These are phyloP conservation scores for Leuciscus waleckii DNA, from an alignment of 2,797 vertebrate species.

Conservation along the genomic window DNA sequence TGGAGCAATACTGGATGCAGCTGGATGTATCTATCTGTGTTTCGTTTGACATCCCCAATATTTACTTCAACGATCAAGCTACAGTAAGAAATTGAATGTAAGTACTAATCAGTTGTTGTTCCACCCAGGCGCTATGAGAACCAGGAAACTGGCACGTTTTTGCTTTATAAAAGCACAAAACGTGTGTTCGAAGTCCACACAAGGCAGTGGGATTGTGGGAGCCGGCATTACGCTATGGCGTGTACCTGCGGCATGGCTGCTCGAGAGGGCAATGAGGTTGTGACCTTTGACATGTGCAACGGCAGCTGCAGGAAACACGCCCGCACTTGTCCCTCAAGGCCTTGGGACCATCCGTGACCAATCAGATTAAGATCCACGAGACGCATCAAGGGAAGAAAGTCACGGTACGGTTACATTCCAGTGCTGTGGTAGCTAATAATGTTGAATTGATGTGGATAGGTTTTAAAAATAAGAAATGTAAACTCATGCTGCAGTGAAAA, in stretches of 20 bases:
- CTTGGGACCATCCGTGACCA: neutral
- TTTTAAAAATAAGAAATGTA: neutral
- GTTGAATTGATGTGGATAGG: neutral
- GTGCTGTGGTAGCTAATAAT: neutral
- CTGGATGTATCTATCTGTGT: neutral
- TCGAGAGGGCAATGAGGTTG: conserved; percentile 72
- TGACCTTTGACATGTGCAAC: conserved; percentile 81
- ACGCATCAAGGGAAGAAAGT: conserved; percentile 84
- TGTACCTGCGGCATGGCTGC: conserved; percentile 78
- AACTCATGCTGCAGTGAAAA: neutral
- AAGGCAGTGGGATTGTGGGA: conserved; percentile 81
- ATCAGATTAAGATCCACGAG: conserved; percentile 75
- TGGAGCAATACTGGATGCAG: neutral
- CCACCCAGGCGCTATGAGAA: conserved; percentile 77
- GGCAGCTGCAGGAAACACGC: conserved; percentile 71
- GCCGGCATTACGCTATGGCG: conserved; percentile 69
- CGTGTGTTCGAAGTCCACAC: conserved; percentile 78
- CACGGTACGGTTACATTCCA: conserved; percentile 72
- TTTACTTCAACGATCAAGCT: neutral
- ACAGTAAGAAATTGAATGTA: neutral
- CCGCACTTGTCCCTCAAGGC: conserved; percentile 76
- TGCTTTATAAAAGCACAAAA: conserved; percentile 72
- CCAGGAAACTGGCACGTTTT: conserved; percentile 78
- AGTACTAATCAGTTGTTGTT: neutral
- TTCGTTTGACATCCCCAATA: neutral